Evolutionary conservation across 2,113 vertebrate genomes (phyloP), one percentile per base, ranked within the genome.

Genomic region (Hystrix cristata): DNA sequence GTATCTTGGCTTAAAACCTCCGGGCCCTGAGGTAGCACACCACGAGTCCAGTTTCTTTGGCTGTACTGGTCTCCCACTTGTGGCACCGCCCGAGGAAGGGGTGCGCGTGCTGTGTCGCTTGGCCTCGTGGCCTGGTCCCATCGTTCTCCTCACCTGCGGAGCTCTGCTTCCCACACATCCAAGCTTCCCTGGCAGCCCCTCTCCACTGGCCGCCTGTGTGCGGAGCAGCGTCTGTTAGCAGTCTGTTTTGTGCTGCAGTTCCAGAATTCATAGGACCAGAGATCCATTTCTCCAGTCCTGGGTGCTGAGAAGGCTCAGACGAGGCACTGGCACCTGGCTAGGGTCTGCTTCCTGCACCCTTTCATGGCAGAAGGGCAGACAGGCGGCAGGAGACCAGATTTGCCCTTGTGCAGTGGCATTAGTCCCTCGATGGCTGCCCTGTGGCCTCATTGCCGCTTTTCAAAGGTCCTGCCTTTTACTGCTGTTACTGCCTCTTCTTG

Each of bases 61-160:
- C 97, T 95, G 65, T 14, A 12, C 14, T 67, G 99, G 98, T 64
- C 78, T 95, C 71, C 65, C 98, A 64, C 96, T 98, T 57, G 98
- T 97, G 67, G 99, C 92, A 3, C 98, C 98, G 1, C 99, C 99
- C 0, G 98, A 97, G 0, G 98, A 94, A 95, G 98, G 97, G 93
- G 99, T 98, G 0, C 93, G 97, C 85, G 99, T 95, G 88, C 98
- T 64, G 98, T 94, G 90, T 99, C 43, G 99, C 98, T 97, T 98
- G 9, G 99, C 98, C 97, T 98, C 8, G 99, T 98, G 46, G 98
- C 98, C 97, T 99, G 99, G 98, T 99, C 98, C 98, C 99, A 98
- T 59, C 99, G 99, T 34, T 96, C 94, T 86, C 98, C 51, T 98
- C 55, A 7, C 55, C n/a, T 88, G 25, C 13, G 23, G 27, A 60